These are phyloP conservation scores for Drosophila gaucha DNA, from an alignment of 2,888 invertebrate species.

Conservation along the genomic window DNA sequence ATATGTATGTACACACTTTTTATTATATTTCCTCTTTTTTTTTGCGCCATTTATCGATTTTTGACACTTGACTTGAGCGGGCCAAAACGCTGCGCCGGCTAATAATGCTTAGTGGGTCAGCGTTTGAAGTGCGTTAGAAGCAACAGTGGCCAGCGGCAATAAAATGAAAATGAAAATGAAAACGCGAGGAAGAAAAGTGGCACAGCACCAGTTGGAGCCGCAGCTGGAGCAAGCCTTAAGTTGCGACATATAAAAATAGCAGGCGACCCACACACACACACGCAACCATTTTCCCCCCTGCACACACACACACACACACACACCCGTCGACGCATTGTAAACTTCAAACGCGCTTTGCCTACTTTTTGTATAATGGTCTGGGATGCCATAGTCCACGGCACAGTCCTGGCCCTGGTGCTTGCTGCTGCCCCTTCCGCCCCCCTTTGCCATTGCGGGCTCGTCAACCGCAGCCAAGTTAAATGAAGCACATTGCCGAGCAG, in stretches of 20 bases:
- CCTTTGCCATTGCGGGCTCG: conserved; percentile 21
- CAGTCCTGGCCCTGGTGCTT: conserved; percentile 9
- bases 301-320: conserved; percentile 17
- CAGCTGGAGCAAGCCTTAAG: conserved; percentile 49
- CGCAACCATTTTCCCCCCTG: conserved; percentile 2
- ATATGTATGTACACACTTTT: background rate
- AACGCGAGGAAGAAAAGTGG: conserved; percentile 53
- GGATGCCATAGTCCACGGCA: conserved; percentile 55
- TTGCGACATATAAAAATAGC: conserved; percentile 71
- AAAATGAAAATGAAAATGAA: conserved; percentile 38
- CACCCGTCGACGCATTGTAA: conserved; percentile 51
- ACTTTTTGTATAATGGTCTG: conserved; percentile 71
- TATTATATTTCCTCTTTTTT: conserved; percentile 18
- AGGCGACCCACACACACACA: conserved; percentile 21
- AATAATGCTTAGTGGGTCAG: conserved; percentile 77
- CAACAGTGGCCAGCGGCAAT: conserved; percentile 72
- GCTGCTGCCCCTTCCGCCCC: background rate
- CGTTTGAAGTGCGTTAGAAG: conserved; percentile 75
- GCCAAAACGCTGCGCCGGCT: conserved; percentile 60
- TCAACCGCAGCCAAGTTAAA: conserved; percentile 74
- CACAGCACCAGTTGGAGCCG: conserved; percentile 46
- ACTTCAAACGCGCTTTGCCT: conserved; percentile 81
- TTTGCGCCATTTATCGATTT: conserved; percentile 67
- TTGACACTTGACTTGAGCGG: conserved; percentile 62
- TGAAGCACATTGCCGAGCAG: conserved; percentile 58